Evolutionary conservation across 2,888 invertebrate species (phyloP).

Genomic region (Tubulanus polymorphus): DNA sequence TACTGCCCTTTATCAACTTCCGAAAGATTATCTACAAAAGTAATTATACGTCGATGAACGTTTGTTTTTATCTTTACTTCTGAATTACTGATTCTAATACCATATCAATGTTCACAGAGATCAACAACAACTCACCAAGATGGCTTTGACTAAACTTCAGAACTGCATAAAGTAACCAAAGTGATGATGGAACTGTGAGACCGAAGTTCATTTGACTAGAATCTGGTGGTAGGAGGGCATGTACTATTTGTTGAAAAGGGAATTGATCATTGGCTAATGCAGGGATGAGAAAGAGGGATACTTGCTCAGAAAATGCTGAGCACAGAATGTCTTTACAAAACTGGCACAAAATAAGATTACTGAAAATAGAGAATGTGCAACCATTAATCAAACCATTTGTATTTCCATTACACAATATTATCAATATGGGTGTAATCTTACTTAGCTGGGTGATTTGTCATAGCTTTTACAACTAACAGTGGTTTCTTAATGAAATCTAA

Average conservation of each 20-base stretch:
- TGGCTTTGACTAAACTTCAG: constrained; percentile 65
- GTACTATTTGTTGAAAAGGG: constrained; percentile 45
- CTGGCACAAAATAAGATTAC: constrained; percentile 18
- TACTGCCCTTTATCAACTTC: constrained; percentile 34
- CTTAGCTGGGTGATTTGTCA: too few relatives aligned
- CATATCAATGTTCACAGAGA: constrained; percentile 3
- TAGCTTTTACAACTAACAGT: constrained; percentile 59
- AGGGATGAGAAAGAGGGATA: constrained; percentile 47
- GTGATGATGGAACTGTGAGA: constrained; percentile 58
- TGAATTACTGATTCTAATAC: neutral
- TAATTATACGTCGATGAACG: too few relatives aligned
- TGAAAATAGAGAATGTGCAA: constrained; percentile 7
- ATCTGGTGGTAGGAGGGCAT: constrained; percentile 34
- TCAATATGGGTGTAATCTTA: too few relatives aligned
- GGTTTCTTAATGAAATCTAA: constrained; percentile 75
- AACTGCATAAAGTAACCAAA: constrained; percentile 68
- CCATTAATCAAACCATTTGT: neutral
- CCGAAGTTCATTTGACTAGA: constrained; percentile 6
- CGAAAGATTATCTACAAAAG: constrained; percentile 25
- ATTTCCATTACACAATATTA: too few relatives aligned
- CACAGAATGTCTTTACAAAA: constrained; percentile 40
- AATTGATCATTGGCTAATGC: constrained; percentile 46
- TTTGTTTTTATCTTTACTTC: too few relatives aligned
- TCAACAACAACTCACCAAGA: constrained; percentile 60
- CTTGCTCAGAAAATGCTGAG: constrained; percentile 43